These are phyloP conservation scores for Hyppa rectilinea DNA, from an alignment of 2,888 invertebrate species.

Conservation along the genomic window DNA sequence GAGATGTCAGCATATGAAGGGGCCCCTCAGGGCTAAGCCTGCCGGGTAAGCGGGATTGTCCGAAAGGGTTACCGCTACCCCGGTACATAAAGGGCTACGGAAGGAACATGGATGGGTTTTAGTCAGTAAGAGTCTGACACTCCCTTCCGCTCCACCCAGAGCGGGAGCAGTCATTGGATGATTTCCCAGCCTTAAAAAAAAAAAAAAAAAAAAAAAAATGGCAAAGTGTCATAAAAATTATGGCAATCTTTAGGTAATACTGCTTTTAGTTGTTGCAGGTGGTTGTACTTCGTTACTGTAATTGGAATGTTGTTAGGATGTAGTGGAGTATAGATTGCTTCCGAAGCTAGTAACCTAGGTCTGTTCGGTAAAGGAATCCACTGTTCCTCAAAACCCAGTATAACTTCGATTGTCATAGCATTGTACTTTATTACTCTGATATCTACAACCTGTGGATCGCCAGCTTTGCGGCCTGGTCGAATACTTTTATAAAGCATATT, in stretches of 20 bases:
- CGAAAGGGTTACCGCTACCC: too few relatives aligned
- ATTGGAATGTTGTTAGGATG: slow-evolving; percentile 23
- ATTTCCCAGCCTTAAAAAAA: too few relatives aligned
- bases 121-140: too few relatives aligned
- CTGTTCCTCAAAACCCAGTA: slow-evolving; percentile 47
- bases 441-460: slow-evolving; percentile 53
- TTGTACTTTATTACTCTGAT: slow-evolving; percentile 49
- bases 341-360: slow-evolving; percentile 29
- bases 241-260: slow-evolving; percentile 33
- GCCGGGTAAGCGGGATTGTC: too few relatives aligned
- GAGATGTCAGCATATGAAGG: too few relatives aligned
- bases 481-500: slow-evolving; percentile 48
- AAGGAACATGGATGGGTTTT: too few relatives aligned
- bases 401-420: slow-evolving; percentile 42
- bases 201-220: too few relatives aligned
- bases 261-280: slow-evolving; percentile 17
- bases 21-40: too few relatives aligned
- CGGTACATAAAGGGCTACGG: too few relatives aligned
- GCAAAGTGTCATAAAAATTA: slow-evolving; percentile 30
- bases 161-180: too few relatives aligned
- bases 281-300: slow-evolving; percentile 12
- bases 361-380: slow-evolving; percentile 41
- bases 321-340: slow-evolving; percentile 36
- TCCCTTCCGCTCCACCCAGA: too few relatives aligned
- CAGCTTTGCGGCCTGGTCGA: slow-evolving; percentile 49